Base-by-base conservation (phyloP, 2,113 vertebrate genomes). In the Epinephelus lanceolatus region DNA sequence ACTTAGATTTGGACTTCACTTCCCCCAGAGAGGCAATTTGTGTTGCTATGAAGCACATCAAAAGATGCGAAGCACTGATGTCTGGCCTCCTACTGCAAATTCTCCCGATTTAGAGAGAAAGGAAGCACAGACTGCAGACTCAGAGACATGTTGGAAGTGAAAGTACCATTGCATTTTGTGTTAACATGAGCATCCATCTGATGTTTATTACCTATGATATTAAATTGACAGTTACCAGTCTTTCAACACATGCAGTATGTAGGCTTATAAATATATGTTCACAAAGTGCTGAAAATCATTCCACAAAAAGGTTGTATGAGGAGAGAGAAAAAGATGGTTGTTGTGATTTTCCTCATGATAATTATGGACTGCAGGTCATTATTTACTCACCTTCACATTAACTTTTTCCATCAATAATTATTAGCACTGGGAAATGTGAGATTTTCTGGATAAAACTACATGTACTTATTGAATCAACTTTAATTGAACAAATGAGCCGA, bases 21-120 rank as follows among this genome's bases (percentile, higher is more conserved):
- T 69, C 37, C 67, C 52, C 18, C 21, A 14, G 69, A 80, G 62
- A 80, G 18, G 55, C 55, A 68, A 51, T 67, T 59, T 68, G 76
- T 83, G 89, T 78, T 70, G 56, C 49, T 70, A 30, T 33, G 71
- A 74, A 71, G 27, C 47, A 21, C 78, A 61, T 70, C 25, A 80
- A 63, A 72, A 30, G 12, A 56, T n/a, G 33, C 2, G 66, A 52
- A 63, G 17, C 52, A 33, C 78, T 15, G 18, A 10, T 2, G 61
- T 52, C 53, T 33, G 65, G 8, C 75, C 25, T 55, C 37, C 69
- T 72, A 37, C 74, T 65, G 55, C 61, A 65, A 4, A 66, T 49
- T 45, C 0, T 67, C 49, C 1, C 68, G 42, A 83, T 77, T 77
- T 5, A 75, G 59, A 73, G 33, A 8, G 30, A 49, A 30, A n/a